Evolutionary conservation across 2,888 invertebrate species (phyloP).

Genomic region (Petrolisthes manimaculis): DNA sequence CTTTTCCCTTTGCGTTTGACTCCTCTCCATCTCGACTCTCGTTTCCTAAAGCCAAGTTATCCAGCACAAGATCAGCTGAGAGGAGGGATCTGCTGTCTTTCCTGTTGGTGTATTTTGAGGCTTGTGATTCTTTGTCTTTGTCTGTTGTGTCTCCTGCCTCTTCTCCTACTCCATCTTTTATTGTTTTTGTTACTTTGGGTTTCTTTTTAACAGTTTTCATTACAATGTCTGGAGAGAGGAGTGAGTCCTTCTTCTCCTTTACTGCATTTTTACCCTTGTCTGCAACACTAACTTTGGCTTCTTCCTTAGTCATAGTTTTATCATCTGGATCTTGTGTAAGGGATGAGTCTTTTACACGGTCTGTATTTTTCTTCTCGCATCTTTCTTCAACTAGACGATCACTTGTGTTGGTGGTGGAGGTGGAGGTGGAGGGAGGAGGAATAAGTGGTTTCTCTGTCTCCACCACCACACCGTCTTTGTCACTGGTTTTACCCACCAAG

Average conservation of each 20-base stretch:
- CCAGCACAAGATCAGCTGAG: slow-evolving; percentile 60
- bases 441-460: not conserved
- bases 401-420: not conserved
- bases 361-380: not conserved
- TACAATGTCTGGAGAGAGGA: slow-evolving; percentile 24
- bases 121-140: not conserved
- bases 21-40: slow-evolving; percentile 67
- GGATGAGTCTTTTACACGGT: not conserved
- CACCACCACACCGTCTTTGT: not conserved
- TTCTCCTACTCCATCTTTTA: not conserved
- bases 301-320: not conserved
- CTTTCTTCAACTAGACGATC: not conserved
- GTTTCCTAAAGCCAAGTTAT: slow-evolving; percentile 66
- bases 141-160: too few relatives aligned
- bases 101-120: not conserved
- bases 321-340: not conserved
- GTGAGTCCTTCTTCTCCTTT: slow-evolving; percentile 1
- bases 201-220: not conserved
- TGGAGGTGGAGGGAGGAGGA: not conserved
- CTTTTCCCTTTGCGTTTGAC: slow-evolving; percentile 69
- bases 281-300: not conserved
- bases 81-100: slow-evolving; percentile 23
- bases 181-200: not conserved
- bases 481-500: not conserved
- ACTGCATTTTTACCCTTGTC: not conserved